These are phyloP conservation scores for Schlechtendalia chinensis DNA, from an alignment of 1,140 invertebrate genomes.

Conservation along the genomic window DNA sequence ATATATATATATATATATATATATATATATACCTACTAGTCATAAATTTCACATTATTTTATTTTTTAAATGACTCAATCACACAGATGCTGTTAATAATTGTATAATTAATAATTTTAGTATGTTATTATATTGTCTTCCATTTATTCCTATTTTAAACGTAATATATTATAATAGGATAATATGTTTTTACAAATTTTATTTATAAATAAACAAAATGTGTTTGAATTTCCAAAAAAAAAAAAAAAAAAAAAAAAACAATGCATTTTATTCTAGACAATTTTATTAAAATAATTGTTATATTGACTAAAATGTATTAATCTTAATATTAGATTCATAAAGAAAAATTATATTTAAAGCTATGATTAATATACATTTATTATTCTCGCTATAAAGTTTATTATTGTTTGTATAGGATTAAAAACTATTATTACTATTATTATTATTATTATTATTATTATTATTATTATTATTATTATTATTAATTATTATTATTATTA, in stretches of 20 bases:
- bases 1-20: slow-evolving; percentile 42
- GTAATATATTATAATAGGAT: slow-evolving; percentile 39
- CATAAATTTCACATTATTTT: slow-evolving; percentile 44
- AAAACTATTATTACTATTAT: slow-evolving; percentile 24
- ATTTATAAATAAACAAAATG: slow-evolving; percentile 29
- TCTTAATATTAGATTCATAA: slow-evolving; percentile 32
- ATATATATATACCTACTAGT: slow-evolving; percentile 42
- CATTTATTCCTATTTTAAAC: slow-evolving; percentile 49
- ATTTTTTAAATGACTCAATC: slow-evolving; percentile 43
- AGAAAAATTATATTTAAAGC: slow-evolving; percentile 37
- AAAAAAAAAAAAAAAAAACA: background rate
- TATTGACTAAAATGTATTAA: slow-evolving; percentile 39
- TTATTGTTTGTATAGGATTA: slow-evolving; percentile 40
- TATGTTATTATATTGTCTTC: slow-evolving; percentile 49
- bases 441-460: slow-evolving; percentile 11
- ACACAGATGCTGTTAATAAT: slow-evolving; percentile 22
- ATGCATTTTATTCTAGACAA: slow-evolving; percentile 45
- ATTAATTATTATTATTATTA: too few species aligned
- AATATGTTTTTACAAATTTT: slow-evolving; percentile 45
- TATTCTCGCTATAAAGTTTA: slow-evolving; percentile 48
- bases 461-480: slow-evolving; percentile 20
- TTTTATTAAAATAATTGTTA: slow-evolving; percentile 45
- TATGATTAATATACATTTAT: slow-evolving; percentile 37
- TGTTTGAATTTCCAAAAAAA: slow-evolving; percentile 22
- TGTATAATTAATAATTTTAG: slow-evolving; percentile 41